Percentiles rank a stretch among this genome's conserved stretches.
phyloP scores from a whole-genome alignment of 1,140 invertebrate genomes.

The Araneus ventricosus region DNA sequence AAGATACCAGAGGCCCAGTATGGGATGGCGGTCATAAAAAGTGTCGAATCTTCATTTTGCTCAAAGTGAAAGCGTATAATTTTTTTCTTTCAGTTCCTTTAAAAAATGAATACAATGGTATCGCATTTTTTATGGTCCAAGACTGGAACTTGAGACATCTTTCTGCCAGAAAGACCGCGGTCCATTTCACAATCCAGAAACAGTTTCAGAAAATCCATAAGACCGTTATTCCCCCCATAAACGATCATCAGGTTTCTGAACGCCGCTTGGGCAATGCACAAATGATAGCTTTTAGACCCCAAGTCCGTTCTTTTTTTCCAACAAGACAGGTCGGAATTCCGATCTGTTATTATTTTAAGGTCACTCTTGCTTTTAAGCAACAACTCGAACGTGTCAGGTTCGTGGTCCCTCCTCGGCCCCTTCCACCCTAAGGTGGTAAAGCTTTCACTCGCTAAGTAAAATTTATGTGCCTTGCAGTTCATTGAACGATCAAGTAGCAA shows the following conservation, averaged over 20 bases:
- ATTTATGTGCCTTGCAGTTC: slow-evolving; percentile 30
- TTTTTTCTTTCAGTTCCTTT: not conserved
- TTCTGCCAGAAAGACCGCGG: not conserved
- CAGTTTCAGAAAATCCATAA: not conserved
- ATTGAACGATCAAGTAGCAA: not conserved
- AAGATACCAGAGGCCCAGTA: not conserved
- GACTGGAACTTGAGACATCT: not conserved
- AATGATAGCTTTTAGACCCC: slow-evolving; percentile 48
- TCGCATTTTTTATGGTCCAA: not conserved
- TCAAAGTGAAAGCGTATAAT: not conserved
- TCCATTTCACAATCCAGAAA: slow-evolving; percentile 22
- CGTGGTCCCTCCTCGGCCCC: slow-evolving; percentile 12
- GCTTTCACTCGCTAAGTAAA: not conserved
- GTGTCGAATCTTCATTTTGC: not conserved
- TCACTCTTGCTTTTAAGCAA: slow-evolving; percentile 23
- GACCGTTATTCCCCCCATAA: not conserved
- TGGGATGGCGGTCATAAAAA: not conserved
- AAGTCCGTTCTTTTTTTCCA: not conserved
- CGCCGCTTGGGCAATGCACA: slow-evolving; percentile 32
- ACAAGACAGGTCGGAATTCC: slow-evolving; percentile 37
- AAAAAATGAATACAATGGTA: not conserved
- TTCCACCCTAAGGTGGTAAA: not conserved
- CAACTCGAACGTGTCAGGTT: not conserved
- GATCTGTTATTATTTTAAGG: slow-evolving; percentile 54
- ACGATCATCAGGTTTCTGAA: slow-evolving; percentile 34